Evolutionary conservation across 2,888 invertebrate species (phyloP).

Genomic region (Geophilus truncorum): DNA sequence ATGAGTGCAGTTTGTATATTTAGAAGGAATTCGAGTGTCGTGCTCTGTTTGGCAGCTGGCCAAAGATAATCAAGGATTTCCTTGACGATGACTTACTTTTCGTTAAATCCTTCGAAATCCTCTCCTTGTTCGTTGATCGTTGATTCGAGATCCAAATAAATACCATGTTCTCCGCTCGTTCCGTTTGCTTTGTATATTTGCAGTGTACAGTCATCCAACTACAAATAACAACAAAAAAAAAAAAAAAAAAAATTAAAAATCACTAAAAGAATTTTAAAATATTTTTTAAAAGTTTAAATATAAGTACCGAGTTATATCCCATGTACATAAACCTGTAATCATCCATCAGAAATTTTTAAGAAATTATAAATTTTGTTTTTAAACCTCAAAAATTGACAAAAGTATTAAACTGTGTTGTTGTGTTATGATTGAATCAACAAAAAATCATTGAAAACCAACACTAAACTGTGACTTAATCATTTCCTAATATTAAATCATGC

Average conservation of each 20-base stretch:
- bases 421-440: no score
- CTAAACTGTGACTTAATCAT: no score
- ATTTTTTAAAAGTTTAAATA: background rate
- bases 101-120: slow-evolving; percentile 90
- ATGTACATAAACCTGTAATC: background rate
- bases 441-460: no score
- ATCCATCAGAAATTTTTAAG: no score
- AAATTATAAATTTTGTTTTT: no score
- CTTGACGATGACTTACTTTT: slow-evolving; percentile 30
- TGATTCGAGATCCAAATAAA: slow-evolving; percentile 94
- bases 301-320: background rate
- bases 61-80: background rate
- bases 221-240: slow-evolving; percentile 52
- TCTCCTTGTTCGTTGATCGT: slow-evolving; percentile 95
- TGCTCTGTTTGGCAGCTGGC: background rate
- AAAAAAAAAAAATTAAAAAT: background rate
- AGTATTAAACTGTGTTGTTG: no score
- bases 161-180: slow-evolving; percentile 80
- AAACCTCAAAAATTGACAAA: no score
- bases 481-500: no score
- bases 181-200: slow-evolving; percentile 84
- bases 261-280: background rate
- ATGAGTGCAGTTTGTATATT: background rate
- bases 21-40: background rate
- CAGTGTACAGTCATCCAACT: slow-evolving; percentile 95